These are phyloP conservation scores for Octomys mimax DNA, from an alignment of 2,797 vertebrate species.

Conservation along the genomic window DNA sequence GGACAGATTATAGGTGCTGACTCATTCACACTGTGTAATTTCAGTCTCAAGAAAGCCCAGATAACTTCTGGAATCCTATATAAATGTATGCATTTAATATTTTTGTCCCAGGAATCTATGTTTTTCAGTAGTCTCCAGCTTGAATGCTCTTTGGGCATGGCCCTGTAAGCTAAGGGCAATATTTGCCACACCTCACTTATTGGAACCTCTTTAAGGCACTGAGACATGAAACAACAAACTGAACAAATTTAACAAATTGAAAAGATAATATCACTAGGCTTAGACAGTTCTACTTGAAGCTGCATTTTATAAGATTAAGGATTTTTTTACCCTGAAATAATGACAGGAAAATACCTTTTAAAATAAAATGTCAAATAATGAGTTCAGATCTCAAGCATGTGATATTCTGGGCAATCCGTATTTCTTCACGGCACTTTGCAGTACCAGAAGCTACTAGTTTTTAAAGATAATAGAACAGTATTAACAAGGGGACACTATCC, in stretches of 20 bases:
- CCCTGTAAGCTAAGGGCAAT: constrained; percentile 34
- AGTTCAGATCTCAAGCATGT: neutral
- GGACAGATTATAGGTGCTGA: neutral
- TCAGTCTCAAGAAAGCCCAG: neutral
- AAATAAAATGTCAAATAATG: neutral
- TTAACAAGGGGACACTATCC: neutral
- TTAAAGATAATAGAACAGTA: neutral
- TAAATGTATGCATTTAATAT: neutral
- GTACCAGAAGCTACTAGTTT: neutral
- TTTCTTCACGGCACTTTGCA: neutral
- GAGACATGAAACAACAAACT: neutral
- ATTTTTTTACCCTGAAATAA: neutral
- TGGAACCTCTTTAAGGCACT: neutral
- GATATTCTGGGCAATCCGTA: neutral
- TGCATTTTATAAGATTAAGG: neutral
- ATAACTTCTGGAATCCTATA: neutral
- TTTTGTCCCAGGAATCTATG: constrained; percentile 19
- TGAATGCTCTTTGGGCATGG: neutral
- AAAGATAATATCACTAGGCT: neutral
- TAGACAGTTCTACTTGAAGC: neutral
- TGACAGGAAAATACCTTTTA: neutral
- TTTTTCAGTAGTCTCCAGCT: constrained; percentile 19
- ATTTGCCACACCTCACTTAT: neutral
- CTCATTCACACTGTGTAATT: neutral
- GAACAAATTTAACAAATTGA: neutral